A percentile compares a stretch with the other conserved stretches of the same genome.
These are phyloP conservation scores for Petromus typicus DNA, from an alignment of 2,113 vertebrate genomes.

Conservation along the genomic window DNA sequence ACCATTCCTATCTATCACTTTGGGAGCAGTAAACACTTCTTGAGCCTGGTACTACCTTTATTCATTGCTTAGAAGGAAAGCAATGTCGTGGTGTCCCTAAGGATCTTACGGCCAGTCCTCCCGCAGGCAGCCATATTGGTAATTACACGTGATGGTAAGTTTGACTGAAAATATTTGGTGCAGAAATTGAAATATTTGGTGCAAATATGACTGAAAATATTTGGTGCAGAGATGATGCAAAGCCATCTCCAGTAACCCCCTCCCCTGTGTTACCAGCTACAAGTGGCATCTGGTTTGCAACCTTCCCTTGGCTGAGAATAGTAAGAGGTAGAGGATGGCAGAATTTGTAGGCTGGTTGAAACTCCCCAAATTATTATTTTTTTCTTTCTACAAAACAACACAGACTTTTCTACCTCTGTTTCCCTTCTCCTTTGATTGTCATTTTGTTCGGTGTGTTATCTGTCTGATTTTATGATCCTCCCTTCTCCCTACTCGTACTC, in stretches of 20 bases:
- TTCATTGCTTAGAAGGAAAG: neutral
- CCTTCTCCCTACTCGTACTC: neutral
- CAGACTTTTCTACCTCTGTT: neutral
- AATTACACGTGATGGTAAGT: neutral
- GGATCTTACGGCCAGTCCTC: neutral
- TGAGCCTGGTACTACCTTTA: neutral
- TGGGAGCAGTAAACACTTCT: neutral
- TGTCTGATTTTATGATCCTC: neutral
- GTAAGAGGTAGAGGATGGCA: neutral
- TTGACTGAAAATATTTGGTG: neutral
- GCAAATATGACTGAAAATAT: neutral
- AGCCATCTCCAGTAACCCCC: neutral
- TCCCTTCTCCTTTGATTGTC: neutral
- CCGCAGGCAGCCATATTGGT: neutral
- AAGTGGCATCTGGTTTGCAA: neutral
- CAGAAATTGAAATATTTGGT: too few relatives aligned
- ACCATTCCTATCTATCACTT: neutral
- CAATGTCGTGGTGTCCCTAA: neutral
- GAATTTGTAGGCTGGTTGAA: neutral
- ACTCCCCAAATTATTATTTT: neutral
- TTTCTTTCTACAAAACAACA: neutral
- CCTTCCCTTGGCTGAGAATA: neutral
- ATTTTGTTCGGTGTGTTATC: neutral
- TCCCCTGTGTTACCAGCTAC: neutral
- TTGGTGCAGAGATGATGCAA: neutral